Base-by-base conservation (phyloP, 2,797 vertebrate species). In the Enteromius thamalakanensis region DNA sequence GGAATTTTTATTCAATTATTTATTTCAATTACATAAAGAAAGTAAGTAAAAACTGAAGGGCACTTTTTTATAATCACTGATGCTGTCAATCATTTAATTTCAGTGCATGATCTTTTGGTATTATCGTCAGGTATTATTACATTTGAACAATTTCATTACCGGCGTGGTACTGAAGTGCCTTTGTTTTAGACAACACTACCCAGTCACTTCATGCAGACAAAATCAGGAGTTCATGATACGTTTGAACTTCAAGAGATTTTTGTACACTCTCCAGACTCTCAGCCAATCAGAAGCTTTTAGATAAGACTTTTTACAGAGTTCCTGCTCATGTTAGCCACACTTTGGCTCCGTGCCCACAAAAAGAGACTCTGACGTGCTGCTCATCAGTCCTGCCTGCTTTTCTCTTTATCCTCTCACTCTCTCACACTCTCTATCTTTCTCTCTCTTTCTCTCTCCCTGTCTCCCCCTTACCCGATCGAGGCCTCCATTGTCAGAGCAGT, bases 311-410 rank as follows among this genome's bases (percentile, higher is more conserved):
- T 74, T 62, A 26, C 42, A 64, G 55, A 81, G 80, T 81, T 81
- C 70, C 80, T 81, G 55, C 47, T 40, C 42, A 40, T 75, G 58
- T 65, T 65, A 81, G 45, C 42, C 70, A 53, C 80, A 65, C 70
- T 65, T 81, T 81, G 80, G 70, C 70, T 26, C n/a, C 15, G 26
- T 62, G 69, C 79, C 79, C 69, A 49, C 40, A n/a, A 72, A 81
- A 81, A 81, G 53, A 72, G 40, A 72, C 21, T 29, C 72, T 85
- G 83, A 70, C 62, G 21, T 0, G 7, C 79, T 76, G 88, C 90
- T 93, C 85, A 93, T 85, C 88, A 51, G 85, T 88, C 87, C 91
- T 77, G 86, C 86, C 91, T 86, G 91, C 90, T 92, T 90, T 92
- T 93, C 91, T 69, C 60, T 70, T 78, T 82, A 77, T 80, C 58